A percentile compares a stretch with the other conserved stretches of the same genome.
Evolutionary conservation across 2,113 vertebrate species (phyloP).

Genomic region (Prionailurus bengalensis): DNA sequence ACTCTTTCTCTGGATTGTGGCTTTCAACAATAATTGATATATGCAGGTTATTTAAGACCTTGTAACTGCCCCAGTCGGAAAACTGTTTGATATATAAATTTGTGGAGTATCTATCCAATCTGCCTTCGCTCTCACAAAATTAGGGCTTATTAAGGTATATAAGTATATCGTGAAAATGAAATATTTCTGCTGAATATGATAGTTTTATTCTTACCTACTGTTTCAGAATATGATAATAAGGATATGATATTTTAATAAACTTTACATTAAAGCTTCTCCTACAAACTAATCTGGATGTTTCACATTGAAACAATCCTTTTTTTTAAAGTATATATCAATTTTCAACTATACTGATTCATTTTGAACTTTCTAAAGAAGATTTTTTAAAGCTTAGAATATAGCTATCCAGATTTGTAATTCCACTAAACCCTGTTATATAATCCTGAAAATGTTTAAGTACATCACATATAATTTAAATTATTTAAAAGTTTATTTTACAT

Average conservation of each 20-base stretch:
- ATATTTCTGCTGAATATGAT: neutral
- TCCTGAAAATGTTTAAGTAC: slow-evolving; percentile 45
- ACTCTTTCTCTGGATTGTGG: slow-evolving; percentile 45
- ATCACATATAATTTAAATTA: slow-evolving; percentile 53
- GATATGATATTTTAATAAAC: neutral
- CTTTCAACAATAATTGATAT: slow-evolving; percentile 9
- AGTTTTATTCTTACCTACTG: neutral
- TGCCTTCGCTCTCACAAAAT: neutral
- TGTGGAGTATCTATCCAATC: neutral
- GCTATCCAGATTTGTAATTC: neutral
- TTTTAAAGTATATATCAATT: neutral
- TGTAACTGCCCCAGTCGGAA: neutral
- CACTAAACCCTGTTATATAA: neutral
- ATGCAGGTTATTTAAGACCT: slow-evolving; percentile 53
- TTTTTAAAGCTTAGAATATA: neutral
- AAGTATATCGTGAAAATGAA: neutral
- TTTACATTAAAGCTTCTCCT: neutral
- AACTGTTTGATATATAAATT: neutral
- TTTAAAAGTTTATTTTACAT: slow-evolving; percentile 66
- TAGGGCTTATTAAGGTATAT: neutral
- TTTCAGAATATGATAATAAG: neutral
- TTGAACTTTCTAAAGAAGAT: slow-evolving; percentile 25
- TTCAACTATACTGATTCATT: neutral
- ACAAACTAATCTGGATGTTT: neutral
- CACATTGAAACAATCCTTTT: slow-evolving; percentile 12